These are phyloP conservation scores for Butorides virescens DNA, from an alignment of 2,113 vertebrate species.

Conservation along the genomic window DNA sequence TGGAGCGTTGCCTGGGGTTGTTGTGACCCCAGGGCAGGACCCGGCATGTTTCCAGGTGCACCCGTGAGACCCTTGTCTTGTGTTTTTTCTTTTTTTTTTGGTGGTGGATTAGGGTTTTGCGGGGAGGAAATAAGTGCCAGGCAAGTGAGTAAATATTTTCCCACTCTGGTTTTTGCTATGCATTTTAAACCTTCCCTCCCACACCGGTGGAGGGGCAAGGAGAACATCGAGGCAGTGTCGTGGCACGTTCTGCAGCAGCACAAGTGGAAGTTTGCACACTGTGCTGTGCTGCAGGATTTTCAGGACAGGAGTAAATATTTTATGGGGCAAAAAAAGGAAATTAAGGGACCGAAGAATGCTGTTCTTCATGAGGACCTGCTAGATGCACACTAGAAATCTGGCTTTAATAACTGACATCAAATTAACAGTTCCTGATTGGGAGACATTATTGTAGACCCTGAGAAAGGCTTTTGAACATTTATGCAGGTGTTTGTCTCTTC, in stretches of 20 bases:
- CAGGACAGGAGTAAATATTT: neutral
- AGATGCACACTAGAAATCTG: neutral
- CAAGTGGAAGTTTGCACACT: neutral
- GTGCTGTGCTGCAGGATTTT: neutral
- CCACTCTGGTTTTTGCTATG: rapidly evolving
- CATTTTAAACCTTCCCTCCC: neutral
- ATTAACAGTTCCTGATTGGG: neutral
- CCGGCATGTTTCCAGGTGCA: neutral
- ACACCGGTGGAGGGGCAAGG: neutral
- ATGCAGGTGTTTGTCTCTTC: neutral
- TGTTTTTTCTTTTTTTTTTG: too few species aligned
- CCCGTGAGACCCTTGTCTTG: too few species aligned
- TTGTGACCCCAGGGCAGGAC: too few species aligned
- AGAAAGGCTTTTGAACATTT: neutral
- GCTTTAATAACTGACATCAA: neutral
- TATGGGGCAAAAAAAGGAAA: rapidly evolving
- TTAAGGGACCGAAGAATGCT: neutral
- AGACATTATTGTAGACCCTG: neutral
- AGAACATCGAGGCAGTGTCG: rapidly evolving
- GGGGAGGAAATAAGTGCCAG: too few species aligned
- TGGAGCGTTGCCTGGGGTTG: too few species aligned
- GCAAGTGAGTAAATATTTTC: neutral
- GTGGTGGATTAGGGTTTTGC: too few species aligned
- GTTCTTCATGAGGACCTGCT: neutral
- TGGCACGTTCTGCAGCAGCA: neutral